A percentile compares a stretch with the other conserved stretches of the same genome.
Evolutionary conservation across 2,888 invertebrate species (phyloP).

Genomic region (Nemurella pictetii): DNA sequence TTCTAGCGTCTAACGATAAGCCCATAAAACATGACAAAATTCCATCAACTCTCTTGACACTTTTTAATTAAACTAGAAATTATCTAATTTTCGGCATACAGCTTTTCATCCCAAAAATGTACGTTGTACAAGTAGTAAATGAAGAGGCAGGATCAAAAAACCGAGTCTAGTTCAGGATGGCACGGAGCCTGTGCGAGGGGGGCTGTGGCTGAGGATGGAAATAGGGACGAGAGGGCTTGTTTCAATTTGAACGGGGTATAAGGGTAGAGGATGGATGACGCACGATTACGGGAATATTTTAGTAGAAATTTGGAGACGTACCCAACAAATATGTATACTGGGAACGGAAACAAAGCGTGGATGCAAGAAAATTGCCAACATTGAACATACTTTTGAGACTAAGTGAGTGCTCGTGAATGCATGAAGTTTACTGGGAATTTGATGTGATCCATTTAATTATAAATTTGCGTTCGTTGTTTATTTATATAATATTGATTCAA

Average conservation of each 20-base stretch:
- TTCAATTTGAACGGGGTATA: neutral
- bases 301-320: neutral
- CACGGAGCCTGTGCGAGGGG: neutral
- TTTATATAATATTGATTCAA: neutral
- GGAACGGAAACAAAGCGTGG: neutral
- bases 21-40: constrained; percentile 5
- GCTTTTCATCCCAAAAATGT: constrained; percentile 18
- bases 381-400: too few species aligned
- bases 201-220: too few species aligned
- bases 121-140: neutral
- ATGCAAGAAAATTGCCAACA: neutral
- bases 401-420: neutral
- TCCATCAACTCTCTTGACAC: constrained; percentile 28
- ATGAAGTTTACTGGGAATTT: neutral
- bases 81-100: constrained; percentile 25
- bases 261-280: neutral
- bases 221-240: neutral
- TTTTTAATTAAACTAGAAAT: constrained; percentile 32
- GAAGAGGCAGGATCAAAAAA: constrained; percentile 6
- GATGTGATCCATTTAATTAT: too few species aligned
- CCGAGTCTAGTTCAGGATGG: too few species aligned
- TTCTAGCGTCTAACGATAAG: too few species aligned
- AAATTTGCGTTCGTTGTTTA: neutral
- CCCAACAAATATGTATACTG: neutral
- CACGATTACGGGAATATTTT: neutral